Percentiles rank a stretch among this genome's conserved stretches.
Conservation (phyloP, 2,888 invertebrate genomes). For the Galeruca laticollis region DNA sequence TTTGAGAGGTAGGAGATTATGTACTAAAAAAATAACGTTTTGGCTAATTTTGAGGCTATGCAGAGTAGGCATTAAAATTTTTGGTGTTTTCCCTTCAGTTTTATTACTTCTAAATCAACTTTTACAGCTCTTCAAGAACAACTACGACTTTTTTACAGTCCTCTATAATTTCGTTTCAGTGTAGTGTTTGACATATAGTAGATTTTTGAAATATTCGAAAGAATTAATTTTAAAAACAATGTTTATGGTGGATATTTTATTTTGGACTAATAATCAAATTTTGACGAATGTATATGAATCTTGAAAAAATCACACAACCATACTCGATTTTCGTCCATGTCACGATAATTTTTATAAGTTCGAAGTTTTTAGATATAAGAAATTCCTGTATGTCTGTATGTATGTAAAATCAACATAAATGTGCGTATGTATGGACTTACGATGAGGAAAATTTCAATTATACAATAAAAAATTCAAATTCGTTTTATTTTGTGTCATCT, state of each 20-base stretch:
- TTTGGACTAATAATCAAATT: too few relatives aligned
- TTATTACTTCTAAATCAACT: too few relatives aligned
- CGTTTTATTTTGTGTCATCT: neutral
- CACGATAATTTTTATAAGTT: slow-evolving; percentile 45
- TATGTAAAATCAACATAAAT: slow-evolving; percentile 65
- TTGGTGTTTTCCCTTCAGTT: neutral
- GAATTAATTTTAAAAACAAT: neutral
- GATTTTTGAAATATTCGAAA: neutral
- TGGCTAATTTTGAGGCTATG: too few relatives aligned
- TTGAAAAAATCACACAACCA: slow-evolving; percentile 24
- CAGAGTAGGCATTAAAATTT: too few relatives aligned
- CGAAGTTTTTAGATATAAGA: slow-evolving; percentile 55
- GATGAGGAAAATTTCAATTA: slow-evolving; percentile 65
- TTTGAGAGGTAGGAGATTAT: too few relatives aligned
- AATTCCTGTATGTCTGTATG: slow-evolving; percentile 67
- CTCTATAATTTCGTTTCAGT: too few relatives aligned
- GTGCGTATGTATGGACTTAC: slow-evolving; percentile 66
- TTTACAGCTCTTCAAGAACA: too few relatives aligned
- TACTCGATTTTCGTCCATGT: slow-evolving; percentile 43
- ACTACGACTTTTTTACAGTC: too few relatives aligned
- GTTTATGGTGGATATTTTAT: too few relatives aligned
- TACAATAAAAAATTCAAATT: slow-evolving; percentile 53
- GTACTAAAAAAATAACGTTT: too few relatives aligned
- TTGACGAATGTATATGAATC: too few relatives aligned
- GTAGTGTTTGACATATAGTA: too few relatives aligned